A percentile compares a stretch with the other conserved stretches of the same genome.
Evolutionary conservation across 2,113 vertebrate genomes (phyloP).

Genomic region (Phalacrocorax pelagicus): DNA sequence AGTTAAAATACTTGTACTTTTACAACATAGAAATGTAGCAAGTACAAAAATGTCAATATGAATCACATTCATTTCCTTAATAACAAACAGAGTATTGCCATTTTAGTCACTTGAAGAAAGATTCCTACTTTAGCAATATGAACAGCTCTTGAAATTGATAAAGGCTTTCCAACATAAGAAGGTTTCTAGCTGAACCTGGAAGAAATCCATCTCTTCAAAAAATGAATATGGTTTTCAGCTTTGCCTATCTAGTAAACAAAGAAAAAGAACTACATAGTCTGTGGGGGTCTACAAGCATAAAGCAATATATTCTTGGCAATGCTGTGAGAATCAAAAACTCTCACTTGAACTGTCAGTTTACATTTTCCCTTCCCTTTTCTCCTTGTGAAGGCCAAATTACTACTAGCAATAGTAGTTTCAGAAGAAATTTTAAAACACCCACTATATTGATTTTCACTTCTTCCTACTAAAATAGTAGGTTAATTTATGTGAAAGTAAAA

Average conservation of each 20-base stretch:
- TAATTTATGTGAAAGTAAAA: neutral
- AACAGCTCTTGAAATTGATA: constrained; percentile 5
- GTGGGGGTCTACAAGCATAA: neutral
- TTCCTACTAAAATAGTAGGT: neutral
- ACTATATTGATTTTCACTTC: neutral
- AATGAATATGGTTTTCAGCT: neutral
- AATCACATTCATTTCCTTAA: neutral
- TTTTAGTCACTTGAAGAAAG: neutral
- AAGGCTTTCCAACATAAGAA: constrained; percentile 12
- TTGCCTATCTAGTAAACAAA: neutral
- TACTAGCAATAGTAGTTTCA: neutral
- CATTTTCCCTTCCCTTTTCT: neutral
- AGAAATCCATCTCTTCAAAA: neutral
- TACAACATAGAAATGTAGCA: neutral
- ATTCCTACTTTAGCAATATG: neutral
- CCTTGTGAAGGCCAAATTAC: neutral
- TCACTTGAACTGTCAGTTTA: neutral
- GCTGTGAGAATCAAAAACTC: neutral
- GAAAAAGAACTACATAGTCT: neutral
- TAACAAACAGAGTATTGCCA: neutral
- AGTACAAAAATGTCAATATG: neutral
- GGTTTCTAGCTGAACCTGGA: neutral
- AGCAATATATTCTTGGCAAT: neutral
- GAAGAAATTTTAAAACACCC: neutral
- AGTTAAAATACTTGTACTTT: neutral